These are phyloP conservation scores for Drosophila tripunctata DNA, from an alignment of 2,888 invertebrate genomes.

Conservation along the genomic window DNA sequence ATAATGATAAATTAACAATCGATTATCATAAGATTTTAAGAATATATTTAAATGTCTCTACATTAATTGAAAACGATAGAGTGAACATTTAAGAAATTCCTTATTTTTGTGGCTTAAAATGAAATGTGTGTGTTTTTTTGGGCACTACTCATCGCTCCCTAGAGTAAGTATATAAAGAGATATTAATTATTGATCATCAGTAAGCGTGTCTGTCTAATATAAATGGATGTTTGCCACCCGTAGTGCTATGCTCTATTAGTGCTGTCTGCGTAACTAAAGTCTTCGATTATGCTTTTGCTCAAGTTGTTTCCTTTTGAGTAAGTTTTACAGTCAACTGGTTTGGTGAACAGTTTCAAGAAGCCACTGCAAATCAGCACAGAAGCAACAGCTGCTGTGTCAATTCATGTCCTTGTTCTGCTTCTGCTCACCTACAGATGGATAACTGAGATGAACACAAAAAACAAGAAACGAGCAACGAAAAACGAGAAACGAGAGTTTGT, in stretches of 20 bases:
- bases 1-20: no score
- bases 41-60: no score
- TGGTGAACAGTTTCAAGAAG: constrained; percentile 33
- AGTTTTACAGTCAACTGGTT: constrained; percentile 61
- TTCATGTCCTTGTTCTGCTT: constrained; percentile 38
- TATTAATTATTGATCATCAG: no score
- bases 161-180: no score
- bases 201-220: no score
- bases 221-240: background rate
- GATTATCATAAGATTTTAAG: no score
- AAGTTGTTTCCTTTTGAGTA: constrained; percentile 41
- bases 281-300: constrained; percentile 16
- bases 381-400: constrained; percentile 56
- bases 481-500: constrained; percentile 51
- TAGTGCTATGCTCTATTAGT: background rate
- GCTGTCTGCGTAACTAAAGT: background rate
- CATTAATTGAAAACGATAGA: no score
- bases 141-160: no score
- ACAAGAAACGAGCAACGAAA: constrained; percentile 9
- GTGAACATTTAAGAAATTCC: no score
- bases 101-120: no score
- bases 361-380: constrained; percentile 48
- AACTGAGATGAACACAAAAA: constrained; percentile 7
- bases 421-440: constrained; percentile 33
- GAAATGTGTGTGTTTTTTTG: no score